Evolutionary conservation across 53 echinoderm and acorn worm genomes (phyloP).

Genomic region (Holothuria leucospilota): DNA sequence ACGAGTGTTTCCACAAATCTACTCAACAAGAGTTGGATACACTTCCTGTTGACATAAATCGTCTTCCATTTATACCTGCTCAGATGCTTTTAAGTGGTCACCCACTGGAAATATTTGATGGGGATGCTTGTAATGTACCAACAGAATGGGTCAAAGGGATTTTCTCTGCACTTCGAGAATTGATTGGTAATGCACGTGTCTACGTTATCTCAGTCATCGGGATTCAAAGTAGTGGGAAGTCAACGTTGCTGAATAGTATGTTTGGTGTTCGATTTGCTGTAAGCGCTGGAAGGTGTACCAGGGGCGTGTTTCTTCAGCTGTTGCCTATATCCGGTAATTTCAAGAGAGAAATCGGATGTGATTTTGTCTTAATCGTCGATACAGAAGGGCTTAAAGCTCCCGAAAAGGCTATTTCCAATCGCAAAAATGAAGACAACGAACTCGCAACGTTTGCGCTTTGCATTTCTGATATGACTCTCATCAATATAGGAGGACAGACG

Average conservation of each 20-base stretch:
- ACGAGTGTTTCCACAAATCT: not conserved
- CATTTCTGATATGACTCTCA: constrained; percentile 45
- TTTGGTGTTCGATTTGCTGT: constrained; percentile 12
- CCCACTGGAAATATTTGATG: not conserved
- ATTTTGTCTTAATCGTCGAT: not conserved
- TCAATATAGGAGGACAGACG: constrained; percentile 39
- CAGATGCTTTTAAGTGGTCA: not conserved
- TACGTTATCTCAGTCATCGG: constrained; percentile 12
- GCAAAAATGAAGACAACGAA: constrained; percentile 19
- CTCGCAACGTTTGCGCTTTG: constrained; percentile 36
- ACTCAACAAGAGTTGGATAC: too few species aligned
- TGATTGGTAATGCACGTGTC: not conserved
- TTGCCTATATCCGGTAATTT: not conserved
- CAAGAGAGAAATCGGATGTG: constrained; percentile 11
- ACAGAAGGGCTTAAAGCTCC: constrained; percentile 42
- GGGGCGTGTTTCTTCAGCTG: constrained; percentile 34
- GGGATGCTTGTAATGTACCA: constrained; percentile 2
- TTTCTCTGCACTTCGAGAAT: not conserved
- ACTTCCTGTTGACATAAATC: not conserved
- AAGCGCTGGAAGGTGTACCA: constrained; percentile 25
- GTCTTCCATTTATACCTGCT: not conserved
- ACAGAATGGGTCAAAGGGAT: not conserved
- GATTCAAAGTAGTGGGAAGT: constrained; percentile 46
- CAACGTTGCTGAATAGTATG: constrained; percentile 15
- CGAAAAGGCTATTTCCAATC: not conserved